Conservation (phyloP, 2,113 vertebrate species). For the Notothenia rossii region DNA sequence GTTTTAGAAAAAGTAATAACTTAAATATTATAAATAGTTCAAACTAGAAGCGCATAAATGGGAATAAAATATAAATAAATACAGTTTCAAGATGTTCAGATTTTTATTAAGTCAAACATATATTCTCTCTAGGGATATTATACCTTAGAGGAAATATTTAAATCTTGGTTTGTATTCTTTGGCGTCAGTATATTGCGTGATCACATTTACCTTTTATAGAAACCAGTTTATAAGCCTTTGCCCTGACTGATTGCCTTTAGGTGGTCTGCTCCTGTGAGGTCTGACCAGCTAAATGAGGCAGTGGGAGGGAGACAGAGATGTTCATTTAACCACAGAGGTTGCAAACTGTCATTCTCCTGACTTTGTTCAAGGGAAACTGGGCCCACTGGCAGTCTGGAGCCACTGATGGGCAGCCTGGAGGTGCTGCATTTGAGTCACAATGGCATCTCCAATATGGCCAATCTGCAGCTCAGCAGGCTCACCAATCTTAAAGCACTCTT, state of each 20-base stretch:
- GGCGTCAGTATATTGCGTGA: neutral
- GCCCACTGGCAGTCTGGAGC: conserved; percentile 81
- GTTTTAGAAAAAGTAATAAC: too few species aligned
- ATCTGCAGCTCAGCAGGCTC: conserved; percentile 90
- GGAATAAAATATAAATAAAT: too few species aligned
- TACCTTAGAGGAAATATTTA: neutral
- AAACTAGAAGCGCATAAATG: too few species aligned
- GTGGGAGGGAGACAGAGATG: conserved; percentile 55
- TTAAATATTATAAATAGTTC: too few species aligned
- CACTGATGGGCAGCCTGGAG: conserved; percentile 91
- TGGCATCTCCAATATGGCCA: conserved; percentile 89
- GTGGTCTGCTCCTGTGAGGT: conserved; percentile 62
- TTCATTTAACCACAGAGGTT: conserved; percentile 56
- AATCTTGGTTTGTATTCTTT: neutral
- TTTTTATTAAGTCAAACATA: neutral
- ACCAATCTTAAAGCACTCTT: conserved; percentile 89
- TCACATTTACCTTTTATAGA: neutral
- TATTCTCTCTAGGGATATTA: neutral
- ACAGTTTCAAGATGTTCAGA: too few species aligned
- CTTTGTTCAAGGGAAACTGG: conserved; percentile 80
- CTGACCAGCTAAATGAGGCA: conserved; percentile 58
- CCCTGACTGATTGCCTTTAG: conserved; percentile 45
- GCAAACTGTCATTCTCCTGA: conserved; percentile 54
- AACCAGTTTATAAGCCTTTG: conserved; percentile 20
- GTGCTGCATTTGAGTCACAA: conserved; percentile 92